Conservation (phyloP, 1,140 invertebrate species). For the Eueides isabella region DNA sequence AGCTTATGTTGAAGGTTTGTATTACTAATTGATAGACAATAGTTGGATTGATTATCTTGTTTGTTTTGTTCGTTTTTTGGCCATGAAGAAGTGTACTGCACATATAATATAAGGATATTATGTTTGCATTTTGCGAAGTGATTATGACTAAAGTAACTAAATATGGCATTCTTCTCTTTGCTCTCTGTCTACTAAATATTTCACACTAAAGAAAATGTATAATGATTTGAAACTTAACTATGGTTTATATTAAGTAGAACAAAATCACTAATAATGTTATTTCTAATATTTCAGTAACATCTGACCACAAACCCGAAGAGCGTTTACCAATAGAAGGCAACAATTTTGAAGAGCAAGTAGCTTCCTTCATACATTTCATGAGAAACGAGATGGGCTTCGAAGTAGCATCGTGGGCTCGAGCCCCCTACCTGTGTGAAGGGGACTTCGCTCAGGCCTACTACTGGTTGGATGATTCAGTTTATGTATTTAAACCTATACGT, state of each 20-base stretch:
- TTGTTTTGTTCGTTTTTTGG: too few relatives aligned
- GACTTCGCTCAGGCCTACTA: constrained; percentile 96
- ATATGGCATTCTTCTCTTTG: too few relatives aligned
- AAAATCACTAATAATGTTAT: neutral
- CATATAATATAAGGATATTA: too few relatives aligned
- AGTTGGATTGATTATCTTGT: too few relatives aligned
- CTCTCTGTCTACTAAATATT: too few relatives aligned
- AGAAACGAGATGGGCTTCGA: constrained; percentile 88
- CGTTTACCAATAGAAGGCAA: constrained; percentile 86
- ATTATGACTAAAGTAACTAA: too few relatives aligned
- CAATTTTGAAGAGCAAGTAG: constrained; percentile 91
- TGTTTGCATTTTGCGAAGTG: too few relatives aligned
- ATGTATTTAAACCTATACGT: constrained; percentile 83
- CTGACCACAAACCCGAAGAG: constrained; percentile 89
- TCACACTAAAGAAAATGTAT: too few relatives aligned
- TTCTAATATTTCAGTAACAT: constrained; percentile 76
- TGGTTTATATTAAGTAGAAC: too few relatives aligned
- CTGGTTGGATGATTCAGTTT: constrained; percentile 93
- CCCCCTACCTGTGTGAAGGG: constrained; percentile 97
- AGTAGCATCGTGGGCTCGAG: constrained; percentile 89
- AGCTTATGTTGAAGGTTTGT: constrained; percentile 92
- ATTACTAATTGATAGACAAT: neutral
- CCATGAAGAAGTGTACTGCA: too few relatives aligned
- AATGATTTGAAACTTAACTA: too few relatives aligned
- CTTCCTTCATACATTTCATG: constrained; percentile 87